phyloP scores from a whole-genome alignment of 2,113 vertebrate species.

The Ptyas mucosa region DNA sequence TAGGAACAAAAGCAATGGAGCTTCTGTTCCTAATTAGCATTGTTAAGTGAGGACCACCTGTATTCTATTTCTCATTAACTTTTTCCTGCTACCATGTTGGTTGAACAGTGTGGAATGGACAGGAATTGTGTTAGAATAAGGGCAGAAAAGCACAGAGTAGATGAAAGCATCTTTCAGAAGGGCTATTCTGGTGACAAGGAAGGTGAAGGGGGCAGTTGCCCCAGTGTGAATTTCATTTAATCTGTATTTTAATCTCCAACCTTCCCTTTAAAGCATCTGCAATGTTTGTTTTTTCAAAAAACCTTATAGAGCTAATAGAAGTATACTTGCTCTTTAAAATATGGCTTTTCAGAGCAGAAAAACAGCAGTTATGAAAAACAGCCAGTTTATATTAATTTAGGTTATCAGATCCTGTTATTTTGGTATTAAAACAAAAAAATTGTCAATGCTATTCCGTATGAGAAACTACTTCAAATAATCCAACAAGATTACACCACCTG shows the following conservation, averaged over 20 bases:
- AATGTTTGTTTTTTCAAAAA: background rate
- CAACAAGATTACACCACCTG: background rate
- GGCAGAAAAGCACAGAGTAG: background rate
- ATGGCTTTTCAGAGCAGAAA: background rate
- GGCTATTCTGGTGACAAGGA: background rate
- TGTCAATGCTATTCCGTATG: background rate
- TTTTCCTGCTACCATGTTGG: background rate
- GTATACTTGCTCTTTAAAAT: background rate
- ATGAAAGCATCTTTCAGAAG: too few species aligned
- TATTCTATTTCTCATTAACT: background rate
- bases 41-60: background rate
- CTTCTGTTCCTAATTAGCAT: background rate
- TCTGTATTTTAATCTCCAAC: background rate
- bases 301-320: background rate
- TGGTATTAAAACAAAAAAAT: background rate
- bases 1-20: background rate
- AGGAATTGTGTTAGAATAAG: background rate
- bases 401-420: background rate
- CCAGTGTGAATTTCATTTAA: background rate
- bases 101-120: background rate
- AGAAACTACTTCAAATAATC: background rate
- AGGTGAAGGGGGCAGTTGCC: background rate
- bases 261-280: background rate
- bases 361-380: background rate
- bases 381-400: background rate